Evolutionary conservation across 2,888 invertebrate genomes (phyloP).

Genomic region (Drosophila kambysellisi): DNA sequence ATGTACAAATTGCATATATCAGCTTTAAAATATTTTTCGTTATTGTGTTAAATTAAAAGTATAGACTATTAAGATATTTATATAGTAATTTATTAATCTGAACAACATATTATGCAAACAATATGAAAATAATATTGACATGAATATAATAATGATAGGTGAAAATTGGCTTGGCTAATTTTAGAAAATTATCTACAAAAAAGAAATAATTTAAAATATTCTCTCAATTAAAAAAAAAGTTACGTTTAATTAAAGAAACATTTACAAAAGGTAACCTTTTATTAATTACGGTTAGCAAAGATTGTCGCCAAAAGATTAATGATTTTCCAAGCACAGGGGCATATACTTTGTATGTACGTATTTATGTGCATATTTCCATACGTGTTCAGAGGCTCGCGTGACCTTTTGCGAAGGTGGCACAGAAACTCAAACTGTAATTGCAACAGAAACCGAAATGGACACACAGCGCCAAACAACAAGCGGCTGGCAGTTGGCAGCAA

Average conservation of each 20-base stretch:
- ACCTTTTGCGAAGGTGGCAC: slow-evolving; percentile 69
- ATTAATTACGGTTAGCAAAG: not conserved
- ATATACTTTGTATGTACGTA: not conserved
- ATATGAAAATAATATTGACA: not conserved
- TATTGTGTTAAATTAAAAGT: too few relatives aligned
- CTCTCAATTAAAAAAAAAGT: not conserved
- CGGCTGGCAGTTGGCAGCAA: not conserved
- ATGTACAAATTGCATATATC: too few relatives aligned
- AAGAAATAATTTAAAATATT: not conserved
- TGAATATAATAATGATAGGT: not conserved
- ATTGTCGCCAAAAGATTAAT: not conserved
- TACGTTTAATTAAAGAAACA: not conserved
- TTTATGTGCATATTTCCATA: slow-evolving; percentile 1
- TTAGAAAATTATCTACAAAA: not conserved
- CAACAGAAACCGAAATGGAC: not conserved
- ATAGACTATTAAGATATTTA: too few relatives aligned
- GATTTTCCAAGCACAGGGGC: not conserved
- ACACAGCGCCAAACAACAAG: slow-evolving; percentile 1
- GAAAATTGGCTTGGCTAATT: not conserved
- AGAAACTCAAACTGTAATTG: slow-evolving; percentile 30
- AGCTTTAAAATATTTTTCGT: too few relatives aligned
- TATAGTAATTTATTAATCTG: too few relatives aligned
- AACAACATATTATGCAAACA: too few relatives aligned
- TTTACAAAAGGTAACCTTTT: not conserved
- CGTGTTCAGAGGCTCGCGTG: slow-evolving; percentile 39